Conservation (phyloP, 2,888 invertebrate species). For the Corbicula japonica region DNA sequence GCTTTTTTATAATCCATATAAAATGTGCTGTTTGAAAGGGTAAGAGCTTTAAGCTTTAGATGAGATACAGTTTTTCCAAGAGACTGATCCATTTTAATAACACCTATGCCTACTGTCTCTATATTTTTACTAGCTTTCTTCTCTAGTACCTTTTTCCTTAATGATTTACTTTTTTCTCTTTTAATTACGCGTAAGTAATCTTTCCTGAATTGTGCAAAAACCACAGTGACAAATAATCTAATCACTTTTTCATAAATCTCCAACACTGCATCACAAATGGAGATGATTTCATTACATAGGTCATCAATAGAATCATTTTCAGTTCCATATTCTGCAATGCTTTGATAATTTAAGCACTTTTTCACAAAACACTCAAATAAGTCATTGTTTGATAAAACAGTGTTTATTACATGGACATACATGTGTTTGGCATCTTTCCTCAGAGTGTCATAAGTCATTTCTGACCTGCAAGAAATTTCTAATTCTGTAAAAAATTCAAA, state of each 20-base stretch:
- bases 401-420: background rate
- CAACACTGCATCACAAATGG: too few relatives aligned
- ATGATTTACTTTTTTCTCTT: background rate
- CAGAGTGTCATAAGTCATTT: background rate
- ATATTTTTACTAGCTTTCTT: background rate
- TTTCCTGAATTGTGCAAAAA: constrained; percentile 3
- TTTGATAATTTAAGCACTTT: background rate
- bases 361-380: background rate
- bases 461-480: background rate
- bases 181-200: background rate
- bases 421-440: constrained; percentile 4
- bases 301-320: background rate
- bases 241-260: background rate
- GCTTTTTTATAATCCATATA: constrained; percentile 1
- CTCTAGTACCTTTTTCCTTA: constrained; percentile 2
- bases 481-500: background rate
- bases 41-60: background rate
- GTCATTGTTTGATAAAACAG: background rate
- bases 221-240: background rate
- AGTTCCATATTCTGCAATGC: too few relatives aligned
- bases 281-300: background rate
- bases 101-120: background rate
- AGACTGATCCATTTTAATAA: background rate
- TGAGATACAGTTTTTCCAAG: constrained; percentile 1
- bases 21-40: background rate